Evolutionary conservation across 92 coral and sea anemone genomes (phyloP).

Genomic region (Siderastrea radians): DNA sequence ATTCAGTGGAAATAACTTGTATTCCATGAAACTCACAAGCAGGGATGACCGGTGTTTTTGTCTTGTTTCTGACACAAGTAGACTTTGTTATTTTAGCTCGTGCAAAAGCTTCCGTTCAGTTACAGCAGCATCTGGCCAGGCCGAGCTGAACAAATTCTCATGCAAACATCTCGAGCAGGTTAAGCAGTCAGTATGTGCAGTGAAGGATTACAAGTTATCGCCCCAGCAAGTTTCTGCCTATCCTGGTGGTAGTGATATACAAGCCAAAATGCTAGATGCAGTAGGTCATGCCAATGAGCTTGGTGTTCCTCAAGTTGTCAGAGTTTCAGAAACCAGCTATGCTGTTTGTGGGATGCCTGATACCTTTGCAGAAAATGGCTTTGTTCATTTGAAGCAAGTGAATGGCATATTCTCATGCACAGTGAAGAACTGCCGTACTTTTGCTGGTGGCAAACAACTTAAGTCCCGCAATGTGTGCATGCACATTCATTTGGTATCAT

Average conservation of each 20-base stretch:
- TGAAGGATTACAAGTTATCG: background rate
- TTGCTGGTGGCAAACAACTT: background rate
- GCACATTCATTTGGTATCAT: background rate
- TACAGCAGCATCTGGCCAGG: constrained; percentile 5
- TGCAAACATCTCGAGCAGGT: background rate
- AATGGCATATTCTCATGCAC: background rate
- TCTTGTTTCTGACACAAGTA: constrained; percentile 16
- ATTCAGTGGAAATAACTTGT: background rate
- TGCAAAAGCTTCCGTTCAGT: background rate
- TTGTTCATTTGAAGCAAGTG: background rate
- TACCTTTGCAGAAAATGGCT: background rate
- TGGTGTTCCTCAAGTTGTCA: constrained; percentile 15
- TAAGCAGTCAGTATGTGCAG: background rate
- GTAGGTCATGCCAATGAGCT: background rate
- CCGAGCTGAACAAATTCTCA: background rate
- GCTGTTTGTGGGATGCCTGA: constrained; percentile 14
- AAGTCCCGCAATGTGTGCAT: background rate
- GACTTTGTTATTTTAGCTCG: constrained; percentile 15
- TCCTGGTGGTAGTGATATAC: constrained; percentile 9
- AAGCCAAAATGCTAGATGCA: background rate
- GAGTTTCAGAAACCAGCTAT: constrained; percentile 1
- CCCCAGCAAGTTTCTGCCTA: background rate
- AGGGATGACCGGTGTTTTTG: constrained; percentile 17
- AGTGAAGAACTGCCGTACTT: background rate
- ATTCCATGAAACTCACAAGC: background rate